These are phyloP conservation scores for Antidorcas marsupialis DNA, from an alignment of 2,113 vertebrate genomes.

Conservation along the genomic window DNA sequence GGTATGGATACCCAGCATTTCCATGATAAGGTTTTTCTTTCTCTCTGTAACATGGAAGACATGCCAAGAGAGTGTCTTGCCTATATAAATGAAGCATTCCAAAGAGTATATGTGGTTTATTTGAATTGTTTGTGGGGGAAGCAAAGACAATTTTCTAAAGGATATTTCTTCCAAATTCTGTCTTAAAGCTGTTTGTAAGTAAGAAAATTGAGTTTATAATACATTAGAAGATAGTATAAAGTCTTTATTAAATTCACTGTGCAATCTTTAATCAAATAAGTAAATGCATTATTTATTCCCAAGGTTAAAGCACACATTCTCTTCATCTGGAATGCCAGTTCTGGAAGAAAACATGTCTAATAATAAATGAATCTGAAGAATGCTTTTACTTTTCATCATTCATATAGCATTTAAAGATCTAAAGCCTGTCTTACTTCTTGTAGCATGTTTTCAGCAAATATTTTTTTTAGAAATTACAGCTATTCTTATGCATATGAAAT, in stretches of 20 bases:
- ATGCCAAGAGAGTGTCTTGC: background rate
- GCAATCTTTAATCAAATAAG: slow-evolving; percentile 56
- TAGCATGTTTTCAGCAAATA: background rate
- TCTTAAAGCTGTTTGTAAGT: slow-evolving; percentile 41
- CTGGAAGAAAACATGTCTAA: background rate
- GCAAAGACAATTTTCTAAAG: background rate
- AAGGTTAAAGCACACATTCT: background rate
- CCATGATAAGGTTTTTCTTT: background rate
- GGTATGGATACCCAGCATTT: background rate
- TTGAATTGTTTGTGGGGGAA: background rate
- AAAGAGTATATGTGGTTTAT: background rate
- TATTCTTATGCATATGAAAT: background rate
- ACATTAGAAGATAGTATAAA: slow-evolving; percentile 33
- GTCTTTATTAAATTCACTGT: slow-evolving; percentile 48
- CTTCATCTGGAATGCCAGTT: background rate
- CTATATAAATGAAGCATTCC: background rate
- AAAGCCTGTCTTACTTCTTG: background rate
- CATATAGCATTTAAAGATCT: background rate
- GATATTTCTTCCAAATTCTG: background rate
- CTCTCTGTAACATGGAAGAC: background rate
- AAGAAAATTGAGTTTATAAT: slow-evolving; percentile 55
- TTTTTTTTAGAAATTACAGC: background rate
- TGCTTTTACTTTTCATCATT: slow-evolving; percentile 9
- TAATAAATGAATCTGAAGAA: background rate
- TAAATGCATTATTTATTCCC: slow-evolving; percentile 50